These are phyloP conservation scores for Phrynocephalus guinanensis DNA, from an alignment of 2,797 vertebrate species.

Conservation along the genomic window DNA sequence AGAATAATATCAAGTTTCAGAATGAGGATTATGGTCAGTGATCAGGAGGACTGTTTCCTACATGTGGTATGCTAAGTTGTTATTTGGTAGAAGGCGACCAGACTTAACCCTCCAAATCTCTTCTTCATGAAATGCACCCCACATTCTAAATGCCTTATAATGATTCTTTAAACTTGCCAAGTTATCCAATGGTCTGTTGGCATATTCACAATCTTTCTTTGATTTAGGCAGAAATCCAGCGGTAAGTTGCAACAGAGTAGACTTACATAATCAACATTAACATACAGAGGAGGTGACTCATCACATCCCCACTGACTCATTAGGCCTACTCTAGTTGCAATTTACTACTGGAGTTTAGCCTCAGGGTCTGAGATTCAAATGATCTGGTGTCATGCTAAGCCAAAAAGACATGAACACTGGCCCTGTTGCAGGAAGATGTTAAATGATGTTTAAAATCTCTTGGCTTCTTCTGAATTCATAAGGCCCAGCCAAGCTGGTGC, in stretches of 20 bases:
- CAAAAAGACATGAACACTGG: background rate
- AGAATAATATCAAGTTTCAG: background rate
- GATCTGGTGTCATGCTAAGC: background rate
- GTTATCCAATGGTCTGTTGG: background rate
- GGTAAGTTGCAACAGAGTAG: no score
- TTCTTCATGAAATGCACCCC: background rate
- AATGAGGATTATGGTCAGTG: background rate
- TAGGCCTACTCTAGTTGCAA: no score
- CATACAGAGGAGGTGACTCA: no score
- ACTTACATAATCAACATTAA: no score
- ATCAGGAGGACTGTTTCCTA: conserved; percentile 1
- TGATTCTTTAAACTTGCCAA: background rate
- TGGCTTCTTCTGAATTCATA: background rate
- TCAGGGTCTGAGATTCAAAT: background rate
- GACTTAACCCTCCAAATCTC: background rate
- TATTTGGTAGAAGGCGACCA: background rate
- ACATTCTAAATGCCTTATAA: background rate
- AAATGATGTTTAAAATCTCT: background rate
- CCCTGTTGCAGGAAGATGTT: background rate
- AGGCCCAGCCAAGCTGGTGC: background rate
- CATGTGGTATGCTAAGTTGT: background rate
- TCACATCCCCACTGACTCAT: no score
- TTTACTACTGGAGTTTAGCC: no score
- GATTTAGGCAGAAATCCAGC: no score
- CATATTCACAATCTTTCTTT: background rate